Conservation (phyloP, 2,797 vertebrate species). For the Dromococcyx pavoninus region DNA sequence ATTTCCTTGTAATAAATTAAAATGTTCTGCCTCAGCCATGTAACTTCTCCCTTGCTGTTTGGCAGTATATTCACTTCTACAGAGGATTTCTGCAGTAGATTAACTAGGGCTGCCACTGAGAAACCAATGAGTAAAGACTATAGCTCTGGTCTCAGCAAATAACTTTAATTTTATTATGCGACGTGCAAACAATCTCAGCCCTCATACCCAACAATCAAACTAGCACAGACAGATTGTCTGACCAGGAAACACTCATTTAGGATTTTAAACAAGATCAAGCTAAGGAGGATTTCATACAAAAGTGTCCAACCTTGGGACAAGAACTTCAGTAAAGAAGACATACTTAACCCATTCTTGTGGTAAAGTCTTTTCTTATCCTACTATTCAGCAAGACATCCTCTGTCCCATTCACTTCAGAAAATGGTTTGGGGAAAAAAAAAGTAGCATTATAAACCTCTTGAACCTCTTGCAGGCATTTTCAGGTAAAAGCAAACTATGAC, state of each 20-base stretch:
- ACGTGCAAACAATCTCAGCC: background rate
- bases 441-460: background rate
- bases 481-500: background rate
- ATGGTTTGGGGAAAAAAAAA: background rate
- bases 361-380: background rate
- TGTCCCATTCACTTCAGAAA: background rate
- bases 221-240: background rate
- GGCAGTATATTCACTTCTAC: background rate
- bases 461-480: background rate
- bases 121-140: background rate
- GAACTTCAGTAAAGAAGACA: background rate
- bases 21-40: background rate
- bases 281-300: background rate
- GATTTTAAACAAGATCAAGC: background rate
- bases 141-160: background rate
- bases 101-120: background rate
- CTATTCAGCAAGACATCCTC: background rate
- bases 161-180: background rate
- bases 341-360: background rate
- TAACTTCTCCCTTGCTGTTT: background rate
- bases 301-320: background rate
- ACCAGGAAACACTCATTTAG: background rate
- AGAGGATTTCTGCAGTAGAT: background rate
- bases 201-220: background rate
- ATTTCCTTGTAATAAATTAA: background rate